These are phyloP conservation scores for Drosophila nr. perissopoda DNA, from an alignment of 2,888 invertebrate genomes.

Conservation along the genomic window DNA sequence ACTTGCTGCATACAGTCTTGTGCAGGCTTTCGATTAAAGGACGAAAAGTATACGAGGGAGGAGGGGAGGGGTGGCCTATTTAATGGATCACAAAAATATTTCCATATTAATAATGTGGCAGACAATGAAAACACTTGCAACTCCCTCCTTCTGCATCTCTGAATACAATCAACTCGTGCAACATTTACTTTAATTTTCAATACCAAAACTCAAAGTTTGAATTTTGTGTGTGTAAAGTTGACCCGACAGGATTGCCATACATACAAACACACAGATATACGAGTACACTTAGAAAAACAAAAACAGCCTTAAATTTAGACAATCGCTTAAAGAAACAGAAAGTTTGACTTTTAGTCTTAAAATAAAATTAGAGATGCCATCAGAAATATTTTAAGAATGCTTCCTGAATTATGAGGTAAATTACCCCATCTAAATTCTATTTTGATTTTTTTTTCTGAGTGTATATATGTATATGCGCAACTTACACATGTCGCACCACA, in stretches of 20 bases:
- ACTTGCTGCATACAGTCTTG: constrained; percentile 42
- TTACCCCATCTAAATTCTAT: neutral
- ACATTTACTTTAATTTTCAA: constrained; percentile 54
- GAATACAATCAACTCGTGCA: constrained; percentile 14
- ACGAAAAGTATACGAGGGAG: too few species aligned
- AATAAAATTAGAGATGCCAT: too few species aligned
- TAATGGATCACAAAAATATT: constrained; percentile 24
- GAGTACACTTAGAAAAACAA: neutral
- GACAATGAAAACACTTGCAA: constrained; percentile 1
- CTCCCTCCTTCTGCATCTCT: neutral
- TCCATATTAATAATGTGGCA: constrained; percentile 41
- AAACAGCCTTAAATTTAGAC: neutral
- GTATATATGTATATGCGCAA: neutral
- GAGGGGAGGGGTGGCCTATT: neutral
- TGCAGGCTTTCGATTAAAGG: constrained; percentile 26
- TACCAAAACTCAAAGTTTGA: constrained; percentile 48
- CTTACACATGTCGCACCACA: constrained; percentile 25
- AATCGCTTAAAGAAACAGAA: neutral
- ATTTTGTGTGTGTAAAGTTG: constrained; percentile 53
- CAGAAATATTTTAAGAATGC: too few species aligned
- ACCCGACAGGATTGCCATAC: constrained; percentile 17
- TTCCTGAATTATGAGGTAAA: neutral
- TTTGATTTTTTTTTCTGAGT: neutral
- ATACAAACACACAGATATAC: neutral
- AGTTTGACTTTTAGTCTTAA: neutral